Conservation (phyloP, 1,140 invertebrate species). For the Saccostrea cuccullata region DNA sequence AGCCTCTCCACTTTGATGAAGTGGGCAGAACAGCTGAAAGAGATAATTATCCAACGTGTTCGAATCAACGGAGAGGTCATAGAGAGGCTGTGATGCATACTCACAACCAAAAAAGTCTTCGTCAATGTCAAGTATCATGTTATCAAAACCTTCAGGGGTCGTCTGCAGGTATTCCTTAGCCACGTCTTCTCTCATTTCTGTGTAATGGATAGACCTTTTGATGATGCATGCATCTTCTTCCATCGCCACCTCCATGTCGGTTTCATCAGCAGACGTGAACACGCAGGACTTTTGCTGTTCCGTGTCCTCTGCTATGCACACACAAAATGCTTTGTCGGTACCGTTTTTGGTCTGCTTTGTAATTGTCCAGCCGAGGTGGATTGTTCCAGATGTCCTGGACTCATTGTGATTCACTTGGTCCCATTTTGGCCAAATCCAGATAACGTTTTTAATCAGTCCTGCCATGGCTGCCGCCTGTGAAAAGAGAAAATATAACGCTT, state of each 20-base stretch:
- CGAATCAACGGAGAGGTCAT: conserved; percentile 32
- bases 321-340: conserved; percentile 48
- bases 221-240: conserved; percentile 44
- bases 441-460: conserved; percentile 64
- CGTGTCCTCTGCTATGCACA: conserved; percentile 43
- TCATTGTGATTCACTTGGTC: conserved; percentile 56
- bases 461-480: conserved; percentile 66
- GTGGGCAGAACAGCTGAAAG: conserved; percentile 59
- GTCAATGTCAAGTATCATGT: conserved; percentile 71
- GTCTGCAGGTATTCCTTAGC: conserved; percentile 43
- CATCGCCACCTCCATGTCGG: background rate
- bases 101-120: conserved; percentile 72
- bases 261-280: background rate
- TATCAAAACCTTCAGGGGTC: conserved; percentile 31
- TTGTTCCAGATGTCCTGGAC: background rate
- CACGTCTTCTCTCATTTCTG: conserved; percentile 55
- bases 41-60: conserved; percentile 46
- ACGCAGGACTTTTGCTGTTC: conserved; percentile 16
- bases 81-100: conserved; percentile 58
- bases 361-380: conserved; percentile 37
- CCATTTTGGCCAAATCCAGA: conserved; percentile 73
- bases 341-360: background rate
- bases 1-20: conserved; percentile 53
- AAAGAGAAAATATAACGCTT: background rate
- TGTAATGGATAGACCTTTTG: conserved; percentile 43